Conservation (phyloP, 2,113 vertebrate genomes). For the Azemiops feae region DNA sequence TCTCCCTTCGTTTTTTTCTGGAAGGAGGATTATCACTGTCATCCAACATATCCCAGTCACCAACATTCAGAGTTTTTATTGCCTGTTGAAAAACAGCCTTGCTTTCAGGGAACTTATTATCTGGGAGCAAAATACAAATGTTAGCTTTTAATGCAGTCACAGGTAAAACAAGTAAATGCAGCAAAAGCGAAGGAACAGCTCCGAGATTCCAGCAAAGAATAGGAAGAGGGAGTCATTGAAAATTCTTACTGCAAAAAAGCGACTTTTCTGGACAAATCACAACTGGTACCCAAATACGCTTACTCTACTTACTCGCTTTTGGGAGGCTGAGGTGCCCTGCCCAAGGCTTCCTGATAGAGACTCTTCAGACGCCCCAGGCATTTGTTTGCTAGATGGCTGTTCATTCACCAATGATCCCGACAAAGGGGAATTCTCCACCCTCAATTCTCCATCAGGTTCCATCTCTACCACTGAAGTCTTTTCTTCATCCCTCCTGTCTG, state of each 20-base stretch:
- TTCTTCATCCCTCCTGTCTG: not conserved
- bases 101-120: not conserved
- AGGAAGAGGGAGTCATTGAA: not conserved
- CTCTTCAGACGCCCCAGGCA: not conserved
- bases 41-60: not conserved
- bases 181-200: not conserved
- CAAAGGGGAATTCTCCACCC: not conserved
- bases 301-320: not conserved
- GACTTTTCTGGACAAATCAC: not conserved
- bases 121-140: not conserved
- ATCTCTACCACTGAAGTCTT: not conserved
- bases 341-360: no score
- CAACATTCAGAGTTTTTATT: not conserved
- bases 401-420: not conserved
- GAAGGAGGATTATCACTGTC: not conserved
- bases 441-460: not conserved
- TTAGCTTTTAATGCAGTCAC: not conserved
- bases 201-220: not conserved
- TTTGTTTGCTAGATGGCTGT: not conserved
- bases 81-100: constrained; percentile 2
- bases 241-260: not conserved
- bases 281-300: not conserved
- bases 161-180: not conserved
- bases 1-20: not conserved
- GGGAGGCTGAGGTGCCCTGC: no score